Evolutionary conservation across 2,797 vertebrate species (phyloP).

Genomic region (Typhlichthys eigenmanni): DNA sequence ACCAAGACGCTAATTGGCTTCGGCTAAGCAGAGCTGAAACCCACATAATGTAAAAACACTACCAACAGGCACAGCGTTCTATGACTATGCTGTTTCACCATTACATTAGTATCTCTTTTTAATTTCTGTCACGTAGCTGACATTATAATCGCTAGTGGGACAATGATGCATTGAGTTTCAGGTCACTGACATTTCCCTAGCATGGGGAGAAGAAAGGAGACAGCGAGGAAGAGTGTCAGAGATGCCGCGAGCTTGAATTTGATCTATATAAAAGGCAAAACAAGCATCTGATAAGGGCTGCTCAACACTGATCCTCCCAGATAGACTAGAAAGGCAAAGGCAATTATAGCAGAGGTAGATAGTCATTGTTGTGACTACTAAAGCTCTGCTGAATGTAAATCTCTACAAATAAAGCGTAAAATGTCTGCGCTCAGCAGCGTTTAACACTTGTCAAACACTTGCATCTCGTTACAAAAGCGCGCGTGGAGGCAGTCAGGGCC

Average conservation of each 20-base stretch:
- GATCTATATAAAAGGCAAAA: background rate
- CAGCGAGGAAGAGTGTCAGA: too few relatives aligned
- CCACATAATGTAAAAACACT: too few relatives aligned
- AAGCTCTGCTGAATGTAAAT: constrained; percentile 1
- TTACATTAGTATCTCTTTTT: too few relatives aligned
- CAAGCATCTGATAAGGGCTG: background rate
- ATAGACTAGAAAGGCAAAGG: background rate
- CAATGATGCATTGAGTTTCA: constrained; percentile 33
- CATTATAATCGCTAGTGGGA: constrained; percentile 48
- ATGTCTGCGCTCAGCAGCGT: too few relatives aligned
- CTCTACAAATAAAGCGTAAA: constrained; percentile 7
- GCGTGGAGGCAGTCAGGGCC: too few relatives aligned
- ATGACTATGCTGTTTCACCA: too few relatives aligned
- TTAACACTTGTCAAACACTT: too few relatives aligned
- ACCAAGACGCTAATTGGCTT: constrained; percentile 7
- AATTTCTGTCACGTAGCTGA: constrained; percentile 1
- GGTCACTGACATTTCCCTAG: constrained; percentile 9
- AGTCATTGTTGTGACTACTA: too few relatives aligned
- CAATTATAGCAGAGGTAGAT: too few relatives aligned
- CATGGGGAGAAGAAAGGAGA: constrained; percentile 2
- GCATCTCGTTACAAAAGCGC: too few relatives aligned
- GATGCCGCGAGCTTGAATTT: background rate
- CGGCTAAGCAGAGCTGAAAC: too few relatives aligned
- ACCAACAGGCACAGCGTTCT: too few relatives aligned
- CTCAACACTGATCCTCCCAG: background rate